Evolutionary conservation across 2,113 vertebrate species (phyloP).

Genomic region (Herpetotheres cachinnans): DNA sequence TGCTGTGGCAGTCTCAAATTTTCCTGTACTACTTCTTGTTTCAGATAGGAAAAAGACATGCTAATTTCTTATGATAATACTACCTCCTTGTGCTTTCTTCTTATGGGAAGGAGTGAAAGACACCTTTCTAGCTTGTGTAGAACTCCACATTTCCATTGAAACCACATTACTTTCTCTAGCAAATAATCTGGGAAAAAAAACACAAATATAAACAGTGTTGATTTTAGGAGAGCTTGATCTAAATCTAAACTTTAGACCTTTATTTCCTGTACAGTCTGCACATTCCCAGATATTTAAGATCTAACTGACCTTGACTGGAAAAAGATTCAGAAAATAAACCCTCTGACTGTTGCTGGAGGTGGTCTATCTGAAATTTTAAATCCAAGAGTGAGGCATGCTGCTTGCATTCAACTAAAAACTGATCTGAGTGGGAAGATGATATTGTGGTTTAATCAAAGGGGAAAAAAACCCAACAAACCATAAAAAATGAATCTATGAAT

Average conservation of each 20-base stretch:
- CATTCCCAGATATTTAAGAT: not conserved
- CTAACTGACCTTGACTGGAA: not conserved
- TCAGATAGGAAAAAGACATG: not conserved
- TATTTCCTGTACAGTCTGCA: not conserved
- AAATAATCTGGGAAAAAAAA: not conserved
- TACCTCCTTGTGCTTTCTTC: not conserved
- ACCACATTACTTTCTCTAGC: not conserved
- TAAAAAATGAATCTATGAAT: not conserved
- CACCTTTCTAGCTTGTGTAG: not conserved
- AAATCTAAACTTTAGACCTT: not conserved
- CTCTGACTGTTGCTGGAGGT: not conserved
- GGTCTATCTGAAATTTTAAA: not conserved
- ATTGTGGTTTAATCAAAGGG: not conserved
- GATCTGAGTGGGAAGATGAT: not conserved
- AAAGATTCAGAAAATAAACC: not conserved
- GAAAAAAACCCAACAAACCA: not conserved
- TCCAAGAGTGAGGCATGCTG: not conserved
- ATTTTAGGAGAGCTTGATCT: not conserved
- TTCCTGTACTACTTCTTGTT: not conserved
- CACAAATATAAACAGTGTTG: not conserved
- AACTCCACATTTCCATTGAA: not conserved
- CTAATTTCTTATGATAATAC: not conserved
- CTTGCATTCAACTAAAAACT: not conserved
- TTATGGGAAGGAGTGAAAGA: not conserved
- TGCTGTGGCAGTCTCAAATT: not conserved